Evolutionary conservation across 35 echinoderm and acorn worm genomes (phyloP), one percentile per base, ranked within the genome.

Genomic region (Strongylocentrotus purpuratus): DNA sequence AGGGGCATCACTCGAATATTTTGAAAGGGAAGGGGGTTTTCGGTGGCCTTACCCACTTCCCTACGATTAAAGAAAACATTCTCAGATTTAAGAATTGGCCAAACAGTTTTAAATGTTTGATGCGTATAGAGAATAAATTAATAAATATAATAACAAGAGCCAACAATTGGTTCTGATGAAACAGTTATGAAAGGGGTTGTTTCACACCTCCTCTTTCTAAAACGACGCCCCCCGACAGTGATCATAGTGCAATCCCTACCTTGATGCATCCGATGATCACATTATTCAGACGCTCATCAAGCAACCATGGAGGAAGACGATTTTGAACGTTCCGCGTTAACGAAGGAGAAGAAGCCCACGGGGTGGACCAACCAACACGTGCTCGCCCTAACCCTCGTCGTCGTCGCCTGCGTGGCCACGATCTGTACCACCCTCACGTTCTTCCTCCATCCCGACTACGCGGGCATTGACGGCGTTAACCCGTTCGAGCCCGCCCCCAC

Each of bases 401-500:
- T 96, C 59, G 95, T 95, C 9, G 15, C 85, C 9, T 78, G 96
- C 45, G 96, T 96, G 7, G 71, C 85, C 4, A 92, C 93, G 0
- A 28, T 95, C 5, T 94, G 95, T 25, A 96, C 94, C 31, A 88
- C 94, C 22, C 50, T 95, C 32, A 97, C 97, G 2, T 97, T 96
- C 95, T 97, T 95, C 65, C 88, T 96, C 17, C 97, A 97, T 52
- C 97, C 97, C 15, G 95, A 95, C 92, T 58, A 97, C 46, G 48
- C 52, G n/a, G 70, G 4, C 14, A 12, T 13, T 15, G 31, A 41
- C 87, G 87, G 9, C 33, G 33, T 45, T 17, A 31, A 31, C 12
- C 33, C 45, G 33, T 33, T 89, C 14, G 32, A 89, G 12, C 31
- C 33, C 20, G 2, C 20, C 32, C 47, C 94, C 86, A 71, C 25